Conservation (phyloP, 2,113 vertebrate genomes). For the Cheilinus undulatus region DNA sequence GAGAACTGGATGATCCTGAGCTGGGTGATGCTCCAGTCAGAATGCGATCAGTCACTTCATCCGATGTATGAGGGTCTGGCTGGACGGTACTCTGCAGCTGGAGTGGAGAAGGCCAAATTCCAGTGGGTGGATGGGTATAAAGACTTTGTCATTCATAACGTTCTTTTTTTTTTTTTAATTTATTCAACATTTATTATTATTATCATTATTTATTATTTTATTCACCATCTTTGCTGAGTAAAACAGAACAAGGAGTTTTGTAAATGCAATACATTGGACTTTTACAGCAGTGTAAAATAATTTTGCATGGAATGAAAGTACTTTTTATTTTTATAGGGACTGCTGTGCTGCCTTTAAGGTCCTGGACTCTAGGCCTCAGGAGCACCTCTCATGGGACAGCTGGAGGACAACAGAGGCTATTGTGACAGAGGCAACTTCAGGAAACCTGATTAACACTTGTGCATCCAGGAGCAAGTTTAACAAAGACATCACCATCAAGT, state of each 20-base stretch:
- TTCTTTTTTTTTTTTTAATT: too few relatives aligned
- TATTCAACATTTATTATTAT: too few relatives aligned
- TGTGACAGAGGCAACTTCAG: neutral
- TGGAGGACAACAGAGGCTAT: neutral
- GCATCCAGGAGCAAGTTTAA: neutral
- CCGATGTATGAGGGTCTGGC: neutral
- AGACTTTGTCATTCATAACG: neutral
- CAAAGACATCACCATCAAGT: neutral
- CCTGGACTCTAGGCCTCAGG: neutral
- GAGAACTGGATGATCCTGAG: slow-evolving; percentile 1
- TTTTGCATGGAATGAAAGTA: too few relatives aligned
- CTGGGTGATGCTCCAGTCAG: slow-evolving; percentile 8
- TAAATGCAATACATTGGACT: too few relatives aligned
- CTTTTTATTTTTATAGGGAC: neutral
- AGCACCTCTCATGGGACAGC: neutral
- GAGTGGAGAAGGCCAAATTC: neutral
- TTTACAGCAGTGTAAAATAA: too few relatives aligned
- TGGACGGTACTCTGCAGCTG: neutral
- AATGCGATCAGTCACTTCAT: neutral
- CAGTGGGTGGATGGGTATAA: slow-evolving; percentile 8
- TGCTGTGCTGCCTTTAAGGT: neutral
- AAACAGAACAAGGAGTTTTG: too few relatives aligned
- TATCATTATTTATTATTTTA: too few relatives aligned
- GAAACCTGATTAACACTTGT: neutral
- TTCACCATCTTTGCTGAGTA: too few relatives aligned